Evolutionary conservation across 2,797 vertebrate species (phyloP).

Genomic region (Chaunax sp.): DNA sequence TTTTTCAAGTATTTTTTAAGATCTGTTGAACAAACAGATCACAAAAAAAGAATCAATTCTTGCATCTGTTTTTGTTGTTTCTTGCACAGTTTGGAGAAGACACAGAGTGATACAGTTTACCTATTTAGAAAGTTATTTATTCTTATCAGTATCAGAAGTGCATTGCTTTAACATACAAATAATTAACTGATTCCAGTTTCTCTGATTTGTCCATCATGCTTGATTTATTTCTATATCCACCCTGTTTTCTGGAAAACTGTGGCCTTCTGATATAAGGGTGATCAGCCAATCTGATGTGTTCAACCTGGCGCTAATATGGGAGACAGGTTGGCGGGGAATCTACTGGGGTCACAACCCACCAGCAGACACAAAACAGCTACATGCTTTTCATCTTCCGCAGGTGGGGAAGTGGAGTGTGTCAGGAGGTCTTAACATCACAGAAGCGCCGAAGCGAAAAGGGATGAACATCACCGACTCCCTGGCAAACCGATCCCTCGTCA

Average conservation of each 20-base stretch:
- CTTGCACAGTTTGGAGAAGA: neutral
- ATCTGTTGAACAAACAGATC: neutral
- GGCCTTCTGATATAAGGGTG: slow-evolving; percentile 60
- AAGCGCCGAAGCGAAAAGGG: slow-evolving; percentile 91
- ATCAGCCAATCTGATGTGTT: slow-evolving; percentile 76
- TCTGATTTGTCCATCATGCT: slow-evolving; percentile 40
- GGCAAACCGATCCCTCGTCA: slow-evolving; percentile 95
- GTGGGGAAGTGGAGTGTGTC: slow-evolving; percentile 95
- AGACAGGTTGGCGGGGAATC: slow-evolving; percentile 48
- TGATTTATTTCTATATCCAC: slow-evolving; percentile 39
- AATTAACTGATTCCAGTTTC: slow-evolving; percentile 5
- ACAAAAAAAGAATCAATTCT: neutral
- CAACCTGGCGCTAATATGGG: slow-evolving; percentile 67
- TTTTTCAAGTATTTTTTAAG: neutral
- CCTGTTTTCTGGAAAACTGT: slow-evolving; percentile 38
- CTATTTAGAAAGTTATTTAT: neutral
- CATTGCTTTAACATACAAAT: neutral
- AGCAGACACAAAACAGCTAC: slow-evolving; percentile 53
- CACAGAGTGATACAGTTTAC: neutral
- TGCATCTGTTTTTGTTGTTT: neutral
- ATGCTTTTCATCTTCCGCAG: slow-evolving; percentile 79
- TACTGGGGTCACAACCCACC: slow-evolving; percentile 62
- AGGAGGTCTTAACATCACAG: slow-evolving; percentile 96
- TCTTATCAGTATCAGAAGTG: neutral
- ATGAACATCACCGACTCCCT: slow-evolving; percentile 97